phyloP scores from a whole-genome alignment of 2,888 invertebrate species.

The Apoderus coryli region DNA sequence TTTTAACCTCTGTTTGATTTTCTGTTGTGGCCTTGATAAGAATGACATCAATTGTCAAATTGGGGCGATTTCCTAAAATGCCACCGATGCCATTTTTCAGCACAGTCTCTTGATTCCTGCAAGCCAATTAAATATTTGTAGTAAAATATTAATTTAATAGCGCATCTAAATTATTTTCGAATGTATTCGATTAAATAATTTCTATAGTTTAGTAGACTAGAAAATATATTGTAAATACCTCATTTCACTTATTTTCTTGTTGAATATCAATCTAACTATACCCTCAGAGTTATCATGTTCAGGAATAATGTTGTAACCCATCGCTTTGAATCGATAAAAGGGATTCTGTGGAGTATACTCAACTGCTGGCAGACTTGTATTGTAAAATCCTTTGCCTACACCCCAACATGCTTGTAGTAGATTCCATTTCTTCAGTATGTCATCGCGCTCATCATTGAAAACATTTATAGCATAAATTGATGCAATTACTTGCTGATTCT shows the following conservation, averaged over 20 bases:
- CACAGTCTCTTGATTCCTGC: conserved; percentile 54
- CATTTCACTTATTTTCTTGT: conserved; percentile 69
- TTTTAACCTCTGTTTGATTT: conserved; percentile 55
- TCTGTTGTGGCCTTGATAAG: conserved; percentile 66
- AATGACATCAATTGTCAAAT: conserved; percentile 63
- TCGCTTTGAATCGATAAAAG: conserved; percentile 85
- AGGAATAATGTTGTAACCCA: conserved; percentile 82
- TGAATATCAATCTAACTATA: conserved; percentile 70
- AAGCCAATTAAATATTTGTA: too few relatives aligned
- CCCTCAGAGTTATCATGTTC: conserved; percentile 84
- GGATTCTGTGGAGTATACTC: conserved; percentile 81
- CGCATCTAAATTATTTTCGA: too few relatives aligned
- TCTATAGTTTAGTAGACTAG: too few relatives aligned
- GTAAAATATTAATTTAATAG: too few relatives aligned
- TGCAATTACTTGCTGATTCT: conserved; percentile 35
- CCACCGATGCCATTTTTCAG: conserved; percentile 48
- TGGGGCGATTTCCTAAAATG: conserved; percentile 73
- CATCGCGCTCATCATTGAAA: conserved; percentile 91
- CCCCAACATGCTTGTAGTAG: conserved; percentile 85
- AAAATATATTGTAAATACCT: conserved; percentile 23
- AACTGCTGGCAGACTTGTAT: conserved; percentile 59
- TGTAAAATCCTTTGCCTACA: conserved; percentile 70
- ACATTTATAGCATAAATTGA: conserved; percentile 41
- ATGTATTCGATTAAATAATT: too few relatives aligned
- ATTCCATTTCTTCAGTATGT: conserved; percentile 88